Base-by-base conservation (phyloP, 2,797 vertebrate genomes). In the Macroramphosus scolopax region DNA sequence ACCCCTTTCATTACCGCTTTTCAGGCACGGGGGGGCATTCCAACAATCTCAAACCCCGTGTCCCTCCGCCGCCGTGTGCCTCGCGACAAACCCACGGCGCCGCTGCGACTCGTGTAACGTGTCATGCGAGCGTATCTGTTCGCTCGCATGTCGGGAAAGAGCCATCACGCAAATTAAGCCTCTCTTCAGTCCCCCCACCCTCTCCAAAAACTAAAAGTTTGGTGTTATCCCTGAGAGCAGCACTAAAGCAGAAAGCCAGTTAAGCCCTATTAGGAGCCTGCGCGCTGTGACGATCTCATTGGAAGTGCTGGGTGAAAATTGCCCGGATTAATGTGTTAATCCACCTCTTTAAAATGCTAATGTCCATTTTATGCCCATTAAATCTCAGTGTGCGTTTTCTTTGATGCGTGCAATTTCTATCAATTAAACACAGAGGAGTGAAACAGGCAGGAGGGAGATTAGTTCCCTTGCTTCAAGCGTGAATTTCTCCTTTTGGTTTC, bases 271-370 rank as follows among this genome's bases (percentile, higher is more conserved):
- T 96, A 96, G 90, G 90, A 92, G 91, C 91, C 75, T 88, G 92
- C 88, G 91, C 82, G 89, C 93, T 92, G 90, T 91, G 91, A 94
- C 92, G 90, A 94, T 95, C 94, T 94, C 92, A 93, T 92, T 94
- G 92, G 92, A 92, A 93, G 91, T 91, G 92, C 89, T 92, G 91
- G 92, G 92, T 93, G 91, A 94, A 94, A 95, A 96, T 93, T 93
- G 94, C 92, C 91, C 74, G 92, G 93, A 97, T 96, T 96, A 96
- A 95, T 96, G 93, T 93, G 92, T 96, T 98, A 98, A 98, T 98
- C 94, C 93, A 86, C 87, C 91, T 95, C 93, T 95, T 96, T 95
- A 97, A 97, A 96, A 96, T 96, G 93, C 93, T 96, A 97, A 97
- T 98, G 92, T 93, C 91, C 92, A 94, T 95, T 96, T 97, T 94